Evolutionary conservation across 2,888 invertebrate species (phyloP), one percentile per base, ranked within the genome.

Genomic region (Euspilapteryx auroguttella): DNA sequence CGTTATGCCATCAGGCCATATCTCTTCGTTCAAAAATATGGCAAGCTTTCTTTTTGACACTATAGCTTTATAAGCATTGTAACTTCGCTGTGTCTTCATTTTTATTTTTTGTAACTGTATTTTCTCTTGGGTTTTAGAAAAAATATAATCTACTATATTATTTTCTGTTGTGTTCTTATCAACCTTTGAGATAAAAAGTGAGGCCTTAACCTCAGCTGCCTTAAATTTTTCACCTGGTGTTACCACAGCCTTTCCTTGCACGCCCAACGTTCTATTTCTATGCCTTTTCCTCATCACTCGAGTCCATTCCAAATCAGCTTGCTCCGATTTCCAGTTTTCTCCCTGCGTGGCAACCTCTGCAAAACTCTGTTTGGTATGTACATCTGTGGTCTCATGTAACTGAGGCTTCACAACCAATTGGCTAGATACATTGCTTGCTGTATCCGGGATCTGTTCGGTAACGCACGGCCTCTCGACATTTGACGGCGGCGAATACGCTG

Each of bases 1-100:
- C 6, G 14, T 26, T 2, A 32, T 9, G n/a, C 26, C 32, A 10
- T 15, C n/a, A 1, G 32, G 32, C 29, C 32, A 29, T 11, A 32
- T 9, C 6, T 14, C 11, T 3, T 29, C 29, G 14, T 27, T 15
- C 6, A 32, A 4, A n/a, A 21, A 29, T 4, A 24, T 7, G 21
- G 24, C 10, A 2, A 29, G 1, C 11, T 27, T 28, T 11, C 13
- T 11, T 2, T 23, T 26, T 0, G 25, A 2, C 5, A 32, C 29
- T 10, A 26, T 17, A 6, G 8, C 17, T 17, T 8, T 17, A 8
- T 17, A 17, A 5, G 17, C 17, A 17, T 17, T 17, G 23, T 4
- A 32, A 24, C 7, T 14, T 24, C 24, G 27, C n/a, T 27, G n/a
- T 2, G 10, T 14, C 9, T 20, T 23, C 24, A 21, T 31, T 5